phyloP scores from a whole-genome alignment of 2,797 vertebrate genomes.

The Schizothorax lantsangensis region DNA sequence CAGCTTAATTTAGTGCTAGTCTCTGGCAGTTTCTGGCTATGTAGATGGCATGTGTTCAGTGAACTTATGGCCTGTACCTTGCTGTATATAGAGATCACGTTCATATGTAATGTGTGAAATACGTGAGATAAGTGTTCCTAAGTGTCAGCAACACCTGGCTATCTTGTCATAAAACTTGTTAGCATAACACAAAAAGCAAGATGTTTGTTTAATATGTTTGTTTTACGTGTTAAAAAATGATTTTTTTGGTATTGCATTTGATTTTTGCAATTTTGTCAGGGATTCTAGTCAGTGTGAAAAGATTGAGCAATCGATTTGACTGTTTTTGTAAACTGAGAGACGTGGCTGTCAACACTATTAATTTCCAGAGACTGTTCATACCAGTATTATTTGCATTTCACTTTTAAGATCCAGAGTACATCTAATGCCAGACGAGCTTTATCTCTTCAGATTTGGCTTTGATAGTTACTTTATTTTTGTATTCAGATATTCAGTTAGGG shows the following conservation, averaged over 20 bases:
- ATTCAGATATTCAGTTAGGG: no score
- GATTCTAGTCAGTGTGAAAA: not conserved
- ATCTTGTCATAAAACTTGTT: not conserved
- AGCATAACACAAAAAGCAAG: not conserved
- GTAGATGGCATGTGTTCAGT: not conserved
- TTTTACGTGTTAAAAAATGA: not conserved
- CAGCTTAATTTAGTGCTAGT: constrained; percentile 12
- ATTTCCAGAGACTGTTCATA: not conserved
- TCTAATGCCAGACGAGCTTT: constrained; percentile 48
- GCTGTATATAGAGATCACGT: constrained; percentile 29
- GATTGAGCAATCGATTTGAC: not conserved
- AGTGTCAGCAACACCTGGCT: not conserved
- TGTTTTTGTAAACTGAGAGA: constrained; percentile 1
- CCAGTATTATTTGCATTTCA: constrained; percentile 33
- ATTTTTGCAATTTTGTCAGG: not conserved
- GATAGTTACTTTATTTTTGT: not conserved
- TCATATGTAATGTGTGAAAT: constrained; percentile 18
- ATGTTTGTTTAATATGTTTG: not conserved
- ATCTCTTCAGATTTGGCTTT: not conserved
- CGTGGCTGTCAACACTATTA: constrained; percentile 3
- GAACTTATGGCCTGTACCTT: not conserved
- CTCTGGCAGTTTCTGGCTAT: constrained; percentile 18
- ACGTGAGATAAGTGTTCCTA: not conserved
- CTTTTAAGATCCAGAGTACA: constrained; percentile 30
- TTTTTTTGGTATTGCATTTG: not conserved